Evolutionary conservation across 2,113 vertebrate species (phyloP).

Genomic region (Prinia subflava): DNA sequence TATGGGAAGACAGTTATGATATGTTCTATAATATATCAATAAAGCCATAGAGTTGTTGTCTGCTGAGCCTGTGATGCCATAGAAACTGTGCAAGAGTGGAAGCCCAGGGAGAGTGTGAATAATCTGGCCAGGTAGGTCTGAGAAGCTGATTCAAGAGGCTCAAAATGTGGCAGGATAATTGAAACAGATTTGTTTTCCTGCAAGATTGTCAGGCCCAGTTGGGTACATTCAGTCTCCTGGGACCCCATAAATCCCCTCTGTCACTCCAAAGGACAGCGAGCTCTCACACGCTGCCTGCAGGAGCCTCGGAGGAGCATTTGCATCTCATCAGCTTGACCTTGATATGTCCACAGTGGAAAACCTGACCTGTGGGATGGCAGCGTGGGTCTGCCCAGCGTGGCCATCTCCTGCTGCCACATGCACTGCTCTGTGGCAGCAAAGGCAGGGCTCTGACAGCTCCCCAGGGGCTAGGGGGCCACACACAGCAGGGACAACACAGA

Average conservation of each 20-base stretch:
- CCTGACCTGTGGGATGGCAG: neutral
- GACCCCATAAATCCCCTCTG: neutral
- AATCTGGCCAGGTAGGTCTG: neutral
- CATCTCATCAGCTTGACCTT: neutral
- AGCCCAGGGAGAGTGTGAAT: neutral
- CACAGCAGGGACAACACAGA: rapidly evolving
- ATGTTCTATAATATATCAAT: neutral
- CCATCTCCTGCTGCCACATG: rapidly evolving
- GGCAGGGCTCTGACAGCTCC: neutral
- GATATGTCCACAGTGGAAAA: neutral
- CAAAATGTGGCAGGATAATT: neutral
- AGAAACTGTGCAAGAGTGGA: neutral
- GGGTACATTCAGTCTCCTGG: neutral
- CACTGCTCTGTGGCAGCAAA: neutral
- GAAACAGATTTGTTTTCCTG: neutral
- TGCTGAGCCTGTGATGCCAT: neutral
- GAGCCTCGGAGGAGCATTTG: neutral
- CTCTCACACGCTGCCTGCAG: neutral
- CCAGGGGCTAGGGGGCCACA: neutral
- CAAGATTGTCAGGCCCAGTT: neutral
- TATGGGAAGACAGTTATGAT: neutral
- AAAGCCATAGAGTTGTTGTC: neutral
- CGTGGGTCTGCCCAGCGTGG: neutral
- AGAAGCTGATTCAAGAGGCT: neutral
- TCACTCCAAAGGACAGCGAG: neutral